Evolutionary conservation across 1,140 invertebrate genomes (phyloP).

Genomic region (Ephestia elutella): DNA sequence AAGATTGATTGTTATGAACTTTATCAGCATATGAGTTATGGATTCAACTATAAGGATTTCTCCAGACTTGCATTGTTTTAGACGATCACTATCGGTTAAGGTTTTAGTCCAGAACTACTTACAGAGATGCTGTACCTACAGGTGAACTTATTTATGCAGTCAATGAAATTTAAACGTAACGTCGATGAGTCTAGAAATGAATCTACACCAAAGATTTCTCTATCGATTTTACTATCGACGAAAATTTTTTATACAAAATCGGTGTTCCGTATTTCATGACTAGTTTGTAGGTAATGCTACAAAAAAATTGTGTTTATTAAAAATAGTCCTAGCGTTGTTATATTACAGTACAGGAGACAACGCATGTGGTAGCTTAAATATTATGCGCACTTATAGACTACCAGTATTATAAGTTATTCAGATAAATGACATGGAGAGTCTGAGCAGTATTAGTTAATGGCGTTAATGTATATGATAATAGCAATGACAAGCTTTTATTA

Average conservation of each 20-base stretch:
- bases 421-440: not conserved
- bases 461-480: not conserved
- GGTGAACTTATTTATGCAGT: too few relatives aligned
- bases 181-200: too few relatives aligned
- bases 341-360: too few relatives aligned
- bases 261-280: too few relatives aligned
- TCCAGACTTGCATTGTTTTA: not conserved
- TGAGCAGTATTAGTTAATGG: not conserved
- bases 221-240: too few relatives aligned
- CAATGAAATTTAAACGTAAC: too few relatives aligned
- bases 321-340: too few relatives aligned
- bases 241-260: too few relatives aligned
- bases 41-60: not conserved
- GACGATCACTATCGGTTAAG: not conserved
- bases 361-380: too few relatives aligned
- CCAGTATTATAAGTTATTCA: not conserved
- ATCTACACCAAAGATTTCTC: too few relatives aligned
- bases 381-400: not conserved
- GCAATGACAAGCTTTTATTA: not conserved
- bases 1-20: not conserved
- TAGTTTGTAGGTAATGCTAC: too few relatives aligned
- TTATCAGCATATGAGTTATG: slow-evolving; percentile 1
- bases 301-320: too few relatives aligned
- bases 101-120: not conserved
- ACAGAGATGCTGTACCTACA: not conserved